Base-by-base conservation (phyloP, 2,888 invertebrate species). In the Mythimna impura region DNA sequence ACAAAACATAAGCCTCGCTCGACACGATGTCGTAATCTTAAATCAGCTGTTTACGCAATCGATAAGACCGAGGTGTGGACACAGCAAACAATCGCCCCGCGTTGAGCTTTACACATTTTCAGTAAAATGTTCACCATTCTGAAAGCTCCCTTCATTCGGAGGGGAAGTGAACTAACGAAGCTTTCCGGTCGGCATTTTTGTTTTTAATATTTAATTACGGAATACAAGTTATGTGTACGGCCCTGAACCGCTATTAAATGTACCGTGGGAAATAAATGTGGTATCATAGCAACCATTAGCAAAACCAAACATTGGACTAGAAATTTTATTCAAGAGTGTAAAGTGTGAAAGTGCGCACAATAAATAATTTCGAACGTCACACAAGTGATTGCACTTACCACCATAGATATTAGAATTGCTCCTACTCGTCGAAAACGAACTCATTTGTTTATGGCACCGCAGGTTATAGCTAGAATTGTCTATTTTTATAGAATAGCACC, bases 11-110 rank as follows among this genome's bases (percentile, higher is more conserved):
- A n/a, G 52, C 71, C 12, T n/a, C 76, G 76, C 64, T 76, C 64
- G 3, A 78, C 72, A 78, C 76, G 20, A 50, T 50, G 60, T 50
- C 79, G 8, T 47, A 30, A 22, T 73, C 62, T 66, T 73, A 73
- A 47, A 52, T 25, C 73, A 79, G 79, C 77, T 78, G 77, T 73
- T 66, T 57, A 58, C 73, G 73, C 73, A 78, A 77, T 77, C 77
- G 73, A 77, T 77, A 73, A 40, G 2, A 8, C 55, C 7, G 30
- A 79, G 79, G 79, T 66, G 77, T 65, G 77, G 63, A 77, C 60
- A 43, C 65, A 71, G 36, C 78, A 65, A 65, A 78, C 76, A 70
- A 40, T 52, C 40, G 43, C 55, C 40, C 55, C n/a, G 40, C 50
- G 40, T 14, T 17, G 40, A 72, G 60, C 72, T 77, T 76, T 63